Evolutionary conservation across 2,113 vertebrate species (phyloP).

Genomic region (Salvator merianae): DNA sequence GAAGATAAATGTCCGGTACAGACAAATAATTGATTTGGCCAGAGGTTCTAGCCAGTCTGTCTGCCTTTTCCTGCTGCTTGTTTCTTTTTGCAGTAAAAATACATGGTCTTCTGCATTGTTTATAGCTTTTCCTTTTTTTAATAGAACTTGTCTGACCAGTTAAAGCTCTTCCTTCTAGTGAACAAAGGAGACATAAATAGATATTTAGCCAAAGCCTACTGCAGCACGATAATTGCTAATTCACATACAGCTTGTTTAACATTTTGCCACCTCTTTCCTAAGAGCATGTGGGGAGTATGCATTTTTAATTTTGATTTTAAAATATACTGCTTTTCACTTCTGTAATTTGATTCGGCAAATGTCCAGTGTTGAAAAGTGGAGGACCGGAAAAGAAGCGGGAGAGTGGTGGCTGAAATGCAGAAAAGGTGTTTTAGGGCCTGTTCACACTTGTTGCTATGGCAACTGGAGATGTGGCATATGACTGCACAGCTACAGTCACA

Average conservation of each 20-base stretch:
- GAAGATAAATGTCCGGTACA: constrained; percentile 41
- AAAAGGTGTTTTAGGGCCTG: not conserved
- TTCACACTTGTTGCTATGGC: too few relatives aligned
- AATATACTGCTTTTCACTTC: not conserved
- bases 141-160: constrained; percentile 39
- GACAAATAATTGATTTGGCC: constrained; percentile 67
- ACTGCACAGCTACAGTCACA: too few relatives aligned
- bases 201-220: constrained; percentile 40
- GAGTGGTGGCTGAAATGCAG: not conserved
- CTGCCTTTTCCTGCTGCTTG: constrained; percentile 51
- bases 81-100: constrained; percentile 63
- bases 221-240: constrained; percentile 33
- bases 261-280: too few relatives aligned
- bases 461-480: too few relatives aligned
- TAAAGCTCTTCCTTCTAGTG: constrained; percentile 44
- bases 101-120: constrained; percentile 38
- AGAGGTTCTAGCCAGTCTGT: constrained; percentile 52
- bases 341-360: not conserved
- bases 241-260: too few relatives aligned
- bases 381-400: not conserved
- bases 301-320: not conserved
- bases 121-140: constrained; percentile 53
- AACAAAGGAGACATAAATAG: constrained; percentile 52
- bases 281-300: not conserved
- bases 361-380: not conserved